Base-by-base conservation (phyloP, 2,797 vertebrate species). In the Ataeniobius toweri region DNA sequence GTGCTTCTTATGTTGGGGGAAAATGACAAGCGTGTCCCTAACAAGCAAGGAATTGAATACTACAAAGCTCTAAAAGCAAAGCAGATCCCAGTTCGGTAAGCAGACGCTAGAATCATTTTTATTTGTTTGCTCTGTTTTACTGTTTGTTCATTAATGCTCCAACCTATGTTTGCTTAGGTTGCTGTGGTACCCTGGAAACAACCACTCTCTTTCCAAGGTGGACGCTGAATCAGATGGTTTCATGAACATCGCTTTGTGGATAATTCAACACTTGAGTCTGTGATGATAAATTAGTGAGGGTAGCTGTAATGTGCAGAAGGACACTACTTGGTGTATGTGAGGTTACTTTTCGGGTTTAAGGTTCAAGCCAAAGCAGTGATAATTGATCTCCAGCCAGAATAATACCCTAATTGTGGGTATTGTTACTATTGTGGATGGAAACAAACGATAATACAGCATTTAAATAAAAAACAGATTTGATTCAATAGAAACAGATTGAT, bases 211-310 rank as follows among this genome's bases (percentile, higher is more conserved):
- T 18, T 94, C 97, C 1, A 96, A 98, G 20, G 93, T 99, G 20
- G 98, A 99, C 36, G 98, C 98, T 0, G 97, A 99, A 88, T 97
- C 98, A 0, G 98, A 99, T 3, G 94, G 96, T 61, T 98, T 99
- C 84, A 96, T 99, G 96, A 99, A 99, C 84, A 93, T 96, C 1
- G 96, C 92, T 0, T 90, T 99, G 71, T 99, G 98, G 98, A 92
- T 99, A 80, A 91, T 92, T 72, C 94, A 96, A 16, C 96, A 99
- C 90, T 82, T 98, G 79, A 86, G 41, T 78, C 89, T 91, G 85
- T 94, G 85, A 95, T 73, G 16, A 18, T 46, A 51, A 39, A 73
- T 55, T 58, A 69, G n/a, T 39, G 12, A 75, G 61, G 24, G 65
- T 22, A 67, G 46, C 10, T 71, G 61, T 65, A 20, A 31, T 50